Percentiles rank a stretch among this genome's conserved stretches.
phyloP scores from a whole-genome alignment of 2,797 vertebrate species.

The Pangasius mekongensis region DNA sequence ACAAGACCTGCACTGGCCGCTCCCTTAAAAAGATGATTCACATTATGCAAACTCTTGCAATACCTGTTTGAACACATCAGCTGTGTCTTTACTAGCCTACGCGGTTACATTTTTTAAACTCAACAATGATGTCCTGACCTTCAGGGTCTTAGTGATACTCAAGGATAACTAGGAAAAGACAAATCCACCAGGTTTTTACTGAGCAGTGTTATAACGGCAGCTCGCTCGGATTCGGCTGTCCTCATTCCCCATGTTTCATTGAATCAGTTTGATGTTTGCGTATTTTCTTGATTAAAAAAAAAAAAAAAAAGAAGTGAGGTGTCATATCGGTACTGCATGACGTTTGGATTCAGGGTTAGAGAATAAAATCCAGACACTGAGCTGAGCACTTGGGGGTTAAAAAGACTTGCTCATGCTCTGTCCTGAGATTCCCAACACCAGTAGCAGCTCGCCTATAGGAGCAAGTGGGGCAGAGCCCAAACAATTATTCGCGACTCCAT shows the following conservation, averaged over 20 bases:
- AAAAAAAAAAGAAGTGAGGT: neutral
- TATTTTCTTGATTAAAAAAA: neutral
- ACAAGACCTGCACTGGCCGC: neutral
- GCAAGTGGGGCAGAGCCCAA: neutral
- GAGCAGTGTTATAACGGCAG: neutral
- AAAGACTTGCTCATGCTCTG: neutral
- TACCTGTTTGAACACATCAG: constrained; percentile 7
- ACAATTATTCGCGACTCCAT: neutral
- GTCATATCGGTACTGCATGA: neutral
- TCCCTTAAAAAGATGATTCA: neutral
- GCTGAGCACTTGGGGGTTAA: neutral
- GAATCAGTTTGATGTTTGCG: no score
- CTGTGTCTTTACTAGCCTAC: no score
- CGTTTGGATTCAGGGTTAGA: neutral
- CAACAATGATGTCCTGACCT: neutral
- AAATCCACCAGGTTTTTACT: neutral
- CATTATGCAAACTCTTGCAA: neutral
- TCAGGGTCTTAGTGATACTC: neutral
- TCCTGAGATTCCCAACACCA: neutral
- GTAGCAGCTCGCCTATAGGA: neutral
- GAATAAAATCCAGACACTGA: neutral
- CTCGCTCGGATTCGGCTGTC: neutral
- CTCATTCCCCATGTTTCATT: neutral
- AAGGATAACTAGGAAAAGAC: neutral
- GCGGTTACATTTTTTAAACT: neutral